phyloP scores from a whole-genome alignment of 1,140 invertebrate genomes.

The Drosophila arawakana region DNA sequence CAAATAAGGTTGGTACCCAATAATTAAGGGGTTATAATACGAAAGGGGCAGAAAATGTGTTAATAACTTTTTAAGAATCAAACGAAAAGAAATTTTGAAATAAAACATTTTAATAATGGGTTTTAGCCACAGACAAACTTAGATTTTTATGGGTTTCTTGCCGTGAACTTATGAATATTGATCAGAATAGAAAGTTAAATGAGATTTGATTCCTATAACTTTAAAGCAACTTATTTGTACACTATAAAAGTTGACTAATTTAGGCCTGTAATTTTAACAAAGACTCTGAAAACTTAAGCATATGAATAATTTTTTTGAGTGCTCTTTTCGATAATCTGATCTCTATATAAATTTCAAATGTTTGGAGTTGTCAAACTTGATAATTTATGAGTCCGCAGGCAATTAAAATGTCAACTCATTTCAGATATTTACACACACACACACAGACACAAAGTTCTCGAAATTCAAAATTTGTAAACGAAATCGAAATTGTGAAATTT shows the following conservation, averaged over 20 bases:
- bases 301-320: conserved; percentile 27
- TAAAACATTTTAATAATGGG: conserved; percentile 32
- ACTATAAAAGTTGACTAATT: background rate
- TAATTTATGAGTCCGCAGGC: conserved; percentile 60
- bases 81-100: background rate
- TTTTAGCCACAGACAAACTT: background rate
- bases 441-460: conserved; percentile 10
- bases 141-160: background rate
- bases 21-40: conserved; percentile 10
- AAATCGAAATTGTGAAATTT: conserved; percentile 40
- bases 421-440: conserved; percentile 15
- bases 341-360: conserved; percentile 20
- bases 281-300: background rate
- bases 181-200: conserved; percentile 35
- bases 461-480: conserved; percentile 21
- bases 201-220: conserved; percentile 8
- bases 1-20: conserved; percentile 40
- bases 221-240: background rate
- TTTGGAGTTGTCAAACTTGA: conserved; percentile 45
- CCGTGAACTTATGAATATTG: background rate
- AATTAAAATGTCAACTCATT: conserved; percentile 69
- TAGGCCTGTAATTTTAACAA: background rate
- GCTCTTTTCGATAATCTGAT: conserved; percentile 6
- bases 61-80: background rate
- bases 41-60: background rate